A percentile compares a stretch with the other conserved stretches of the same genome.
Conservation (phyloP, 2,113 vertebrate genomes). For the Sinocyclocheilus grahami region DNA sequence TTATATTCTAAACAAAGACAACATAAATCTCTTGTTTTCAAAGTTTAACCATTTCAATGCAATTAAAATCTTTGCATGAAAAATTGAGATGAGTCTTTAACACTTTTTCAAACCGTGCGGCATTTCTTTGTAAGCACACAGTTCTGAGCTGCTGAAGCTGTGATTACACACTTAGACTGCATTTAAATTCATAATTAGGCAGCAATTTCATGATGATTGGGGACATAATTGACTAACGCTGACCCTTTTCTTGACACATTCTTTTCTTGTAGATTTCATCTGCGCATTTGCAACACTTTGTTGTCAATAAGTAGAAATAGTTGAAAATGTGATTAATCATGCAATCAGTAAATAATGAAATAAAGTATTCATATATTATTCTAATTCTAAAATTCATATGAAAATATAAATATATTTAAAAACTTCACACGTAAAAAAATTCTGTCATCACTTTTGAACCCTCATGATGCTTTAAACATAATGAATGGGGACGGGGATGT, state of each 20-base stretch:
- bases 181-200: slow-evolving; percentile 28
- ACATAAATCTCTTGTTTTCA: not conserved
- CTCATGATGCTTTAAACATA: not conserved
- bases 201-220: slow-evolving; percentile 16
- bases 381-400: not conserved
- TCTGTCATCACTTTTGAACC: not conserved
- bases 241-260: not conserved
- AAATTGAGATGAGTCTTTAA: not conserved
- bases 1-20: not conserved
- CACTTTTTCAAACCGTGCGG: slow-evolving; percentile 17
- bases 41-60: not conserved
- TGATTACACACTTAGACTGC: not conserved
- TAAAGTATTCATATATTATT: not conserved
- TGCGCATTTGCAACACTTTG: not conserved
- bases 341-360: not conserved
- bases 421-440: too few species aligned
- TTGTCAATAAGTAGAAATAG: not conserved
- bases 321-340: not conserved
- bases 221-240: not conserved
- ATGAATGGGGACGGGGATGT: too few species aligned
- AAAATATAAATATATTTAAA: not conserved
- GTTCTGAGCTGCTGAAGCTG: not conserved
- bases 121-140: not conserved
- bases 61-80: not conserved
- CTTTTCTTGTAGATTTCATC: slow-evolving; percentile 25